phyloP scores from a whole-genome alignment of 2,113 vertebrate genomes.

The Archocentrus centrarchus region DNA sequence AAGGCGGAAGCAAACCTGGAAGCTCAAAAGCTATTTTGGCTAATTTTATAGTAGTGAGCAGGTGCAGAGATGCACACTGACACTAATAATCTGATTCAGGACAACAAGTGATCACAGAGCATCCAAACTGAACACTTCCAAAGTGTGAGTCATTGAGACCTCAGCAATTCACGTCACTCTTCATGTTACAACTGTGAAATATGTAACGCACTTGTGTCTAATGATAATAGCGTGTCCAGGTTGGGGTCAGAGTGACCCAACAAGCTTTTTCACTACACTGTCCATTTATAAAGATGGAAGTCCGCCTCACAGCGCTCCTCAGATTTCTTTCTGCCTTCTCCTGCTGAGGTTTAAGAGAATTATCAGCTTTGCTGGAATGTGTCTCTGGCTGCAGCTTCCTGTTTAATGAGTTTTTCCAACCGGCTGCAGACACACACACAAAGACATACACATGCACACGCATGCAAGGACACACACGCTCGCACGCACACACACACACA shows the following conservation, averaged over 20 bases:
- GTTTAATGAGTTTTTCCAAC: conserved; percentile 33
- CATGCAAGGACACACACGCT: no score
- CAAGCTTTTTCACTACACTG: background rate
- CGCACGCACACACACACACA: background rate
- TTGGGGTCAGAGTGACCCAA: background rate
- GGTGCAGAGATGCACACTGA: background rate
- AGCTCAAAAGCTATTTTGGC: background rate
- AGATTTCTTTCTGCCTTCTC: background rate
- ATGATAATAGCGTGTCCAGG: fast-evolving
- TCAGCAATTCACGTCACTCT: background rate
- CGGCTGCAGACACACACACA: background rate
- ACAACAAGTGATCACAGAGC: background rate
- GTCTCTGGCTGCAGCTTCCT: conserved; percentile 37
- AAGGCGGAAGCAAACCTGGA: background rate
- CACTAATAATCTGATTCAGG: background rate
- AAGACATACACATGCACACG: no score
- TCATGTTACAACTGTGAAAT: background rate
- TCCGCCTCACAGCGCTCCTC: background rate
- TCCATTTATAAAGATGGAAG: background rate
- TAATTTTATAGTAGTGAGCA: fast-evolving
- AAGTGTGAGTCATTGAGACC: background rate
- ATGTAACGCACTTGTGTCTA: no score
- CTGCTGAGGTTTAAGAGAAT: conserved; percentile 13
- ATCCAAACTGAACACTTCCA: background rate
- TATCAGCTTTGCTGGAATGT: conserved; percentile 38